A percentile compares a stretch with the other conserved stretches of the same genome.
Evolutionary conservation across 1,140 invertebrate genomes (phyloP).

Genomic region (Hormaphis cornu): DNA sequence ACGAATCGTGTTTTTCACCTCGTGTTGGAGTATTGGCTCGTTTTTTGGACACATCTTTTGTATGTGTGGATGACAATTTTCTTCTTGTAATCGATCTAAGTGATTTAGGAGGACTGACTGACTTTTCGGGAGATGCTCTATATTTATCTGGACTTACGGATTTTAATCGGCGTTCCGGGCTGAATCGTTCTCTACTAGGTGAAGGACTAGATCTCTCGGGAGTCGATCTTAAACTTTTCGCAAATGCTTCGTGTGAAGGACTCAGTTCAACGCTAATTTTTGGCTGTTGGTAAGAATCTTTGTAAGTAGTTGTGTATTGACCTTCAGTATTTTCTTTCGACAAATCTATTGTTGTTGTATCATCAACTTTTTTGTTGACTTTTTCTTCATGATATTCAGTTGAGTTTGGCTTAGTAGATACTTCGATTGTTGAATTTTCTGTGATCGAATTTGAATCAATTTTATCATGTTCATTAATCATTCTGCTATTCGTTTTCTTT

Average conservation of each 20-base stretch:
- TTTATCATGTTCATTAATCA: constrained; percentile 40
- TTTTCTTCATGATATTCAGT: background rate
- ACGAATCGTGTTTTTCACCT: background rate
- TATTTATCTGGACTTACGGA: constrained; percentile 14
- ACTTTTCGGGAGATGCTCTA: constrained; percentile 8
- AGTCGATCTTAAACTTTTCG: constrained; percentile 52
- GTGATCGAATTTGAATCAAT: constrained; percentile 38
- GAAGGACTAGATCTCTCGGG: constrained; percentile 46
- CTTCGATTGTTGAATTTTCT: constrained; percentile 28
- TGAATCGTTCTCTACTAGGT: constrained; percentile 43
- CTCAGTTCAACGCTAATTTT: constrained; percentile 51
- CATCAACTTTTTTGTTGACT: constrained; percentile 33
- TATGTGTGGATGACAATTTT: constrained; percentile 8
- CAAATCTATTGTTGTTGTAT: constrained; percentile 27
- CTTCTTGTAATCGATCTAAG: background rate
- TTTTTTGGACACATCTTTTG: constrained; percentile 25
- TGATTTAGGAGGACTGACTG: constrained; percentile 1
- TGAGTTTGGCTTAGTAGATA: background rate
- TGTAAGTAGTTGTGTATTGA: constrained; percentile 52
- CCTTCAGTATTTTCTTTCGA: constrained; percentile 40
- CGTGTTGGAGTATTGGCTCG: constrained; percentile 11
- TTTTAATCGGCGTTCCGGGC: constrained; percentile 40
- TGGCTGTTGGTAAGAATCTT: constrained; percentile 47
- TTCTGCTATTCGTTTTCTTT: constrained; percentile 36
- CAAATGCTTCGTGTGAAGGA: constrained; percentile 60